Percentiles rank a stretch among this genome's conserved stretches.
These are phyloP conservation scores for Clamator glandarius DNA, from an alignment of 2,797 vertebrate species.

Conservation along the genomic window DNA sequence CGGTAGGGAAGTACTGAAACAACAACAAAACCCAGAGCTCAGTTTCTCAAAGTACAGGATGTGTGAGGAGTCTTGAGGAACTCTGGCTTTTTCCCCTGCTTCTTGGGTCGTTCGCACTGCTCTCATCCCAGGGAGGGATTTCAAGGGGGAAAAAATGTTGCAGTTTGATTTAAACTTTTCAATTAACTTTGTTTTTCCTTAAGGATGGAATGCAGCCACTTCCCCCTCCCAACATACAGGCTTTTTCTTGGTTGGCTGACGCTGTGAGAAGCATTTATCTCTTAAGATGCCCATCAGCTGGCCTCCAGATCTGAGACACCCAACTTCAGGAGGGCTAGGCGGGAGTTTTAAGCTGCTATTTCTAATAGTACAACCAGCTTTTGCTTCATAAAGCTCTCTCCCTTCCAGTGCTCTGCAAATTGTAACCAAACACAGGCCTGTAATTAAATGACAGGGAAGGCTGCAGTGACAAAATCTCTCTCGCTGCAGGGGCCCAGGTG, in stretches of 20 bases:
- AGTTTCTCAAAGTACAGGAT: not conserved
- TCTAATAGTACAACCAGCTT: not conserved
- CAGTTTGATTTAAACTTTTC: not conserved
- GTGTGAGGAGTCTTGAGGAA: not conserved
- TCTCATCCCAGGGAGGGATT: not conserved
- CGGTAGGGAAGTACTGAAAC: not conserved
- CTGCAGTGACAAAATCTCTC: constrained; percentile 48
- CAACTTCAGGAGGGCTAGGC: not conserved
- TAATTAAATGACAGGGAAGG: constrained; percentile 9
- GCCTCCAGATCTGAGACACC: not conserved
- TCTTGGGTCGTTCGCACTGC: not conserved
- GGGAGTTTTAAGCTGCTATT: not conserved
- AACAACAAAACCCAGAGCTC: not conserved
- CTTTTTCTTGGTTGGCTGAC: not conserved
- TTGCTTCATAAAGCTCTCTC: not conserved
- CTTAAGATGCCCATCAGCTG: not conserved
- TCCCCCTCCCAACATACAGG: rapidly evolving
- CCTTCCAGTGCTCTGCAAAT: not conserved
- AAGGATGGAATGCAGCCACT: not conserved
- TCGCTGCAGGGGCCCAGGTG: constrained; percentile 20
- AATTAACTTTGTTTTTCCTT: not conserved
- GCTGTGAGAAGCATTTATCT: not conserved
- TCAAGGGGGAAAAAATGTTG: not conserved
- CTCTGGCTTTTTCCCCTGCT: not conserved
- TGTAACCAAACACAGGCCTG: constrained; percentile 28